Evolutionary conservation across 2,797 vertebrate genomes (phyloP), one percentile per base, ranked within the genome.

Genomic region (Pelochelys cantorii): DNA sequence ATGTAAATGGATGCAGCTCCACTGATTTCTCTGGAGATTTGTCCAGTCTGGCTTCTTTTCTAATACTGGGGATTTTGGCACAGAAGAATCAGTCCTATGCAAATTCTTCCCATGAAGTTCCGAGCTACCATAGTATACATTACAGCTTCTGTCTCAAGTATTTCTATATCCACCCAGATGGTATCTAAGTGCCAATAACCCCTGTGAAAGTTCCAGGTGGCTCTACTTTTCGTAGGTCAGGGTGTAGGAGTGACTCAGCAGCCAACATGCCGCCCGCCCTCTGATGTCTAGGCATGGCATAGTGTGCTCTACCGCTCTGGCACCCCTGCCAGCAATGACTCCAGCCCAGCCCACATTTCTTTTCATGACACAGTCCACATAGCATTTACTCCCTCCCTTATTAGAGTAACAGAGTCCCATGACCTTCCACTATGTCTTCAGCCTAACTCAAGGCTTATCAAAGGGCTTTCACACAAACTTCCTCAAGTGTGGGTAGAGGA

Each of bases 1-100:
- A 0, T 87, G 89, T 84, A 55, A 68, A 29, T 15, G n/a, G 5
- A 5, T 37, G 9, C 23, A 77, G 18, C 20, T 86, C 48, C 37
- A 54, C 25, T 48, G 62, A 0, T 11, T 34, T 81, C 71, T 15
- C 4, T 56, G 71, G 12, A 65, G 12, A 22, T n/a, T 4, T 17
- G 42, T 2, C 31, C 37, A 20, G 77, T 54, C 18, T 10, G 71
- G 83, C 1, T 27, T 2, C 17, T 25, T 56, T 0, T 0, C 20
- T 37, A 68, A 4, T 4, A 13, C 74, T 79, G 1, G 8, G 77
- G 59, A 12, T 85, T 84, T 17, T 53, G 8, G 25, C n/a, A 31
- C 4, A 71, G 52, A 11, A 81, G 27, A 1, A 2, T 53, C 15
- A 27, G 5, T 87, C n/a, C 25, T 93, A 53, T 57, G 37, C 11